Percentiles rank a stretch among this genome's conserved stretches.
Evolutionary conservation across 2,797 vertebrate species (phyloP).

Genomic region (Sciurus vulgaris): DNA sequence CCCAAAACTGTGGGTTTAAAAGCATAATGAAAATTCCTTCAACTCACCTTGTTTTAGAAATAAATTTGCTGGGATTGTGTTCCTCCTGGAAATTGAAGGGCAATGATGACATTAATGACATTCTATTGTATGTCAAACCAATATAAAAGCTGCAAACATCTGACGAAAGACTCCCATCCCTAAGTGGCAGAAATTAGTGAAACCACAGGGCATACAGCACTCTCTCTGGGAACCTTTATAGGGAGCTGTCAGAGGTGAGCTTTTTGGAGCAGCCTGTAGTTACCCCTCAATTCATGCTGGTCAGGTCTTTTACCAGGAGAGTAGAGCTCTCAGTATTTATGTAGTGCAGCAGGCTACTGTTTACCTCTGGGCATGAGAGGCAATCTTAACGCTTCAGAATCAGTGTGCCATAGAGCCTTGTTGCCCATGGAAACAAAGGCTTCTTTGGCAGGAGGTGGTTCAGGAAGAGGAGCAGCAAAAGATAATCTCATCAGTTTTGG

Average conservation of each 20-base stretch:
- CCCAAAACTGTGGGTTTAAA: slow-evolving; percentile 11
- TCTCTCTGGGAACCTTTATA: slow-evolving; percentile 72
- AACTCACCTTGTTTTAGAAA: slow-evolving; percentile 68
- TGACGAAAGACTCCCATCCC: slow-evolving; percentile 40
- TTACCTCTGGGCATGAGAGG: slow-evolving; percentile 85
- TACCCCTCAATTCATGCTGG: slow-evolving; percentile 80
- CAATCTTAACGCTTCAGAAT: slow-evolving; percentile 81
- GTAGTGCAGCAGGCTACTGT: slow-evolving; percentile 83
- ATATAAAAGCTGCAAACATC: slow-evolving; percentile 70
- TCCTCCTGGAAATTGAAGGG: slow-evolving; percentile 21
- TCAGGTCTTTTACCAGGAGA: slow-evolving; percentile 82
- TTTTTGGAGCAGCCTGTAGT: slow-evolving; percentile 74
- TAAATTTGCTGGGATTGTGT: slow-evolving; percentile 59
- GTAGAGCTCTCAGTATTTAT: slow-evolving; percentile 85
- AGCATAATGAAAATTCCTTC: slow-evolving; percentile 55
- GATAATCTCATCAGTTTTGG: slow-evolving; percentile 69
- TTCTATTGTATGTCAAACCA: slow-evolving; percentile 66
- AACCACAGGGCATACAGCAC: neutral
- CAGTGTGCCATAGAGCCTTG: slow-evolving; percentile 70
- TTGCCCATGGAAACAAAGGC: slow-evolving; percentile 87
- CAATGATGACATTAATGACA: slow-evolving; percentile 34
- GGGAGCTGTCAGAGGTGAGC: slow-evolving; percentile 18
- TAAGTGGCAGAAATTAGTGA: slow-evolving; percentile 76
- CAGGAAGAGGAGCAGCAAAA: neutral
- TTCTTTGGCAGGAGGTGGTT: slow-evolving; percentile 74